These are phyloP conservation scores for Sibirionetta formosa DNA, from an alignment of 2,797 vertebrate genomes.

Conservation along the genomic window DNA sequence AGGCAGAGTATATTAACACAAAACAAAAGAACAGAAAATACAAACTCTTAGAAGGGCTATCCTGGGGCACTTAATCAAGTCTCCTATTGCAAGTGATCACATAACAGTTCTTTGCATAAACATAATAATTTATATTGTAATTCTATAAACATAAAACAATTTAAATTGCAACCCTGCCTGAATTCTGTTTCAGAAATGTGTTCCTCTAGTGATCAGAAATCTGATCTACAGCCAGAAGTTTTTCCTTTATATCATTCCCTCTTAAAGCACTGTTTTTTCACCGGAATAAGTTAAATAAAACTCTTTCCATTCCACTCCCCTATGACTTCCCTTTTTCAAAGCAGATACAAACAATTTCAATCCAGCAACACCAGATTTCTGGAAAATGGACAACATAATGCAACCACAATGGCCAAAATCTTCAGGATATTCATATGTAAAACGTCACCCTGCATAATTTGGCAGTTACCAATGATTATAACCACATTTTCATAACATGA, in stretches of 20 bases:
- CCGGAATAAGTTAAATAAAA: background rate
- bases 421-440: background rate
- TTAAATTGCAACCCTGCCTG: background rate
- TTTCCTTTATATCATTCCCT: background rate
- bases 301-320: background rate
- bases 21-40: background rate
- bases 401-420: background rate
- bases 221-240: background rate
- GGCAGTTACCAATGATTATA: background rate
- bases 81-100: background rate
- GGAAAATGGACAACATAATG: background rate
- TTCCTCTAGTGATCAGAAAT: background rate
- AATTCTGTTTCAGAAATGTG: background rate
- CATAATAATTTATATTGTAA: background rate
- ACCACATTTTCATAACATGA: background rate
- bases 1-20: background rate
- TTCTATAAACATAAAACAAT: background rate
- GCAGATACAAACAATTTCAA: background rate
- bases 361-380: background rate
- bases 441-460: background rate
- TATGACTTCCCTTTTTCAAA: background rate
- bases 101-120: background rate
- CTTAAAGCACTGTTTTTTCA: background rate
- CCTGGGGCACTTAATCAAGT: background rate
- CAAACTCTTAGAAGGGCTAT: background rate